Evolutionary conservation across 2,797 vertebrate species (phyloP).

Genomic region (Odontamblyopus lacepedii): DNA sequence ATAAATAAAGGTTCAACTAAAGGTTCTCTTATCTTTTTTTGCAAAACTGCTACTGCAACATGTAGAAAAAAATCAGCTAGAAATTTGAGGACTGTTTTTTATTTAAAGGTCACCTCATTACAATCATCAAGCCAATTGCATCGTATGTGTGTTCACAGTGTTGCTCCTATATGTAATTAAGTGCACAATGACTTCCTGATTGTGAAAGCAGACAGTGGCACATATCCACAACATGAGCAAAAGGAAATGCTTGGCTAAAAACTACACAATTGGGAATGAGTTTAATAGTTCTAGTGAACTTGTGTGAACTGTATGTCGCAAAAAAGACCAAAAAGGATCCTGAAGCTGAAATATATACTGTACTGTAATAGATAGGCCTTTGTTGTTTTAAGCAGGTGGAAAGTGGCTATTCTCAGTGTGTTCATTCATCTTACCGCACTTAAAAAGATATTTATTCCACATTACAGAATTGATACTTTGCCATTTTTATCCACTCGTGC

Average conservation of each 20-base stretch:
- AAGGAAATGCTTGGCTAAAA: background rate
- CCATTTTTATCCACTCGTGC: conserved; percentile 1
- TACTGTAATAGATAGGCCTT: background rate
- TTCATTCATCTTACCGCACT: conserved; percentile 12
- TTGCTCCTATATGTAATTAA: background rate
- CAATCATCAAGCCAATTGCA: background rate
- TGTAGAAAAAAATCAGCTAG: too few relatives aligned
- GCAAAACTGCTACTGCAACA: too few relatives aligned
- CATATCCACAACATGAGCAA: background rate
- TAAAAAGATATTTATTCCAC: background rate
- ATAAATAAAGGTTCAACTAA: too few relatives aligned
- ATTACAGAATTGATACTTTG: background rate
- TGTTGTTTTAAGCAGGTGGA: conserved; percentile 12
- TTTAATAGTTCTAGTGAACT: conserved; percentile 5
- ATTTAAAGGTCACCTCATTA: conserved; percentile 7
- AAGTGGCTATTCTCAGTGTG: conserved; percentile 8
- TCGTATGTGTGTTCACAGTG: background rate
- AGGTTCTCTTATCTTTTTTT: background rate
- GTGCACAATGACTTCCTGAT: background rate
- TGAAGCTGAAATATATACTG: background rate
- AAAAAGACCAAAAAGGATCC: background rate
- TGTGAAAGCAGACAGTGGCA: background rate
- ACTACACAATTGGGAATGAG: background rate
- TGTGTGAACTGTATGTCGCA: background rate
- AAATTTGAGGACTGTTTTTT: background rate